phyloP scores from a whole-genome alignment of 2,797 vertebrate species.

The Varecia variegata region DNA sequence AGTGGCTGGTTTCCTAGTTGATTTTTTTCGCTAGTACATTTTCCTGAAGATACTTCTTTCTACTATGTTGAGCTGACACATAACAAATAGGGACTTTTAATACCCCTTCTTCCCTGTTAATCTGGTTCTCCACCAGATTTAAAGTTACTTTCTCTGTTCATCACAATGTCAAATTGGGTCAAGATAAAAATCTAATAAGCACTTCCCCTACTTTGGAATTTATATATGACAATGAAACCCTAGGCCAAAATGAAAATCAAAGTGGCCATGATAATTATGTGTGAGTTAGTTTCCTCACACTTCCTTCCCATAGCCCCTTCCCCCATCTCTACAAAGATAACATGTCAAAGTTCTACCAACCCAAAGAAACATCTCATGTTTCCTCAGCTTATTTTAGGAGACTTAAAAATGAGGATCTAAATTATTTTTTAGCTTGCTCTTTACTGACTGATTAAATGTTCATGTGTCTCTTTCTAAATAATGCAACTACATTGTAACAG shows the following conservation, averaged over 20 bases:
- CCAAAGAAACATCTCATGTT: neutral
- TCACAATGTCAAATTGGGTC: neutral
- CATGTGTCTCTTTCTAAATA: neutral
- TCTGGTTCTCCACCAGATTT: neutral
- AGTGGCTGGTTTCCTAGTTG: neutral
- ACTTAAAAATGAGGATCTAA: neutral
- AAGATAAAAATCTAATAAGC: neutral
- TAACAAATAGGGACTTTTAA: conserved; percentile 5
- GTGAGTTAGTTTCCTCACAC: neutral
- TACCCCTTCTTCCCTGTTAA: neutral
- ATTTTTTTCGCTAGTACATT: conserved; percentile 10
- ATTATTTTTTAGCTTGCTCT: neutral
- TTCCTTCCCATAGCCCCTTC: neutral
- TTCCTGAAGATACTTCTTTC: neutral
- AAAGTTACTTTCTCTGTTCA: neutral
- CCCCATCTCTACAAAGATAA: neutral
- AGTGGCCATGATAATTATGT: neutral
- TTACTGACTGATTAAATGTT: neutral
- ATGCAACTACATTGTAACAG: neutral
- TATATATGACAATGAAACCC: neutral
- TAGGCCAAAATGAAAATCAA: conserved; percentile 20
- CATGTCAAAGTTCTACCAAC: neutral
- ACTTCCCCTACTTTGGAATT: neutral
- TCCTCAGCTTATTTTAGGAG: conserved; percentile 8
- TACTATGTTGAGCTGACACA: neutral